Conservation (phyloP, 2,797 vertebrate species). For the Pterois miles region DNA sequence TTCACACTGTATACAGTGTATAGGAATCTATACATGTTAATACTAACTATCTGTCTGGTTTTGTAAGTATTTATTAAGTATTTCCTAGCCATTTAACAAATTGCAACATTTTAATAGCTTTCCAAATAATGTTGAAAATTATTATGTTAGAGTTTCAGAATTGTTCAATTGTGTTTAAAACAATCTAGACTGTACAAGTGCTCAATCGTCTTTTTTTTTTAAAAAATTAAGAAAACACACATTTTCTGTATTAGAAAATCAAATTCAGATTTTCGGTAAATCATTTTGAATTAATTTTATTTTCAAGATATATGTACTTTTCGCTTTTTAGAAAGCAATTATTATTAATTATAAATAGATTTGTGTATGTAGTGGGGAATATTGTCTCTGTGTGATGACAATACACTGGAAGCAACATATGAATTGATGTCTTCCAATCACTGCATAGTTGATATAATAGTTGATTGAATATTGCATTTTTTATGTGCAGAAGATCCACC, state of each 20-base stretch:
- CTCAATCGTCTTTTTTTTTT: background rate
- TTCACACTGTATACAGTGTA: background rate
- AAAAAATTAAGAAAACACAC: background rate
- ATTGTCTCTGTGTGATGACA: background rate
- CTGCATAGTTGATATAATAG: background rate
- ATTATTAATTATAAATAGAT: no score
- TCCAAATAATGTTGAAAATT: no score
- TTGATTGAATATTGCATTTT: background rate
- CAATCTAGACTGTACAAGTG: background rate
- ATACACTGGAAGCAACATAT: background rate
- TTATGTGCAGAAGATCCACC: background rate
- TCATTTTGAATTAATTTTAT: background rate
- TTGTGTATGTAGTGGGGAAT: background rate
- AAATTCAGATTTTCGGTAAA: no score
- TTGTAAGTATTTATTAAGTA: no score
- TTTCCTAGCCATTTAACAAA: background rate
- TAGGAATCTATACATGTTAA: background rate
- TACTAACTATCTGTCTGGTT: no score
- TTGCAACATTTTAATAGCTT: no score
- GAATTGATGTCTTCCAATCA: background rate
- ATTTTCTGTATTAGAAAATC: background rate
- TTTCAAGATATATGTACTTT: background rate
- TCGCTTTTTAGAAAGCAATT: background rate
- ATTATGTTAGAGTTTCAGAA: background rate
- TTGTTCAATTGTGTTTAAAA: background rate